Conservation (phyloP, 1,140 invertebrate genomes). For the Nebria ingens region DNA sequence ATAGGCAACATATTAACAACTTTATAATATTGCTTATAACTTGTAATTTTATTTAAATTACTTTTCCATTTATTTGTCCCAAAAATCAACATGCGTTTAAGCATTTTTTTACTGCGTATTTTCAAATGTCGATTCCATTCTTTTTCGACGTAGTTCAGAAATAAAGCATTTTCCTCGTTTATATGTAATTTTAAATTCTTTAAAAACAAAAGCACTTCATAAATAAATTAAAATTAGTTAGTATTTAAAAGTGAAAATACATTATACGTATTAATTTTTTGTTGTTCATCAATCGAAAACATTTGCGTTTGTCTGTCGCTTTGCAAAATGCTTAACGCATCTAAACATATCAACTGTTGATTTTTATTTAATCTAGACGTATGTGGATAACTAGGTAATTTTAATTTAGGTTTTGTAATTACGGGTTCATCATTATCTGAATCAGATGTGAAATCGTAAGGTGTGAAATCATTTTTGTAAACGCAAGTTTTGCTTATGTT, state of each 20-base stretch:
- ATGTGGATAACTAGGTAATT: slow-evolving; percentile 12
- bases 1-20: slow-evolving; percentile 16
- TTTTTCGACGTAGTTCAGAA: slow-evolving; percentile 17
- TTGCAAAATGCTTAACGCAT: slow-evolving; percentile 22
- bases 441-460: slow-evolving; percentile 10
- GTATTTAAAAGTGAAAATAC: slow-evolving; percentile 13
- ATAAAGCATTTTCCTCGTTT: slow-evolving; percentile 20
- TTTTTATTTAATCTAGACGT: slow-evolving; percentile 17
- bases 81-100: slow-evolving; percentile 11
- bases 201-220: slow-evolving; percentile 11
- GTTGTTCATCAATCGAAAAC: slow-evolving; percentile 8
- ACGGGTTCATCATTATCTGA: not conserved
- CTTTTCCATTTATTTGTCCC: slow-evolving; percentile 16
- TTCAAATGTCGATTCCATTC: slow-evolving; percentile 16
- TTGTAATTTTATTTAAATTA: slow-evolving; percentile 16
- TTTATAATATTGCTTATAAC: slow-evolving; percentile 23
- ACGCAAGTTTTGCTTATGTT: slow-evolving; percentile 16
- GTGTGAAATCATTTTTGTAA: slow-evolving; percentile 16
- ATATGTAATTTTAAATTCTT: slow-evolving; percentile 22
- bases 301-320: slow-evolving; percentile 11
- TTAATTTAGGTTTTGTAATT: slow-evolving; percentile 10
- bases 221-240: slow-evolving; percentile 11
- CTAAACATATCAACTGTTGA: slow-evolving; percentile 23
- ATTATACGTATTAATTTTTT: slow-evolving; percentile 18
- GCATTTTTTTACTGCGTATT: slow-evolving; percentile 13